A percentile compares a stretch with the other conserved stretches of the same genome.
These are phyloP conservation scores for Drosophila fuyamai DNA, from an alignment of 1,140 invertebrate species.

Conservation along the genomic window DNA sequence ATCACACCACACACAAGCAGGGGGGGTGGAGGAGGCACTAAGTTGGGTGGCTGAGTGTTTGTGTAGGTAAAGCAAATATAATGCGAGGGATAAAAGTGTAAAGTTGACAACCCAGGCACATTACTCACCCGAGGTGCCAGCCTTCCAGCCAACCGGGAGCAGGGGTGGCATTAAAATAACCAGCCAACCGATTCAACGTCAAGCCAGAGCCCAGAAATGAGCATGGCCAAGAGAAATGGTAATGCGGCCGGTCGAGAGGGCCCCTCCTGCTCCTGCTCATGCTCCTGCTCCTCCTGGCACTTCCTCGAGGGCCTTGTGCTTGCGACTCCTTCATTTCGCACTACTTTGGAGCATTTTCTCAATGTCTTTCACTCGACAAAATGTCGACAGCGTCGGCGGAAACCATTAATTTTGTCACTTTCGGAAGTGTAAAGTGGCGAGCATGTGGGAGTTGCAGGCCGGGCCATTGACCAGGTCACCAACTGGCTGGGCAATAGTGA, in stretches of 20 bases:
- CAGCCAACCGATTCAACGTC: conserved; percentile 81
- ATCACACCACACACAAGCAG: conserved; percentile 57
- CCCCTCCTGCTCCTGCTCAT: background rate
- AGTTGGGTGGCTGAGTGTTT: conserved; percentile 32
- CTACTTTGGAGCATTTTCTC: conserved; percentile 64
- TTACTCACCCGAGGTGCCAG: conserved; percentile 80
- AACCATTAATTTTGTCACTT: conserved; percentile 84
- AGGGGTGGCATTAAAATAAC: conserved; percentile 74
- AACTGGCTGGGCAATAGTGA: conserved; percentile 54
- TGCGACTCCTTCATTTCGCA: conserved; percentile 40
- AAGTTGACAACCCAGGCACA: conserved; percentile 82
- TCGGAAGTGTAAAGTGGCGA: conserved; percentile 58
- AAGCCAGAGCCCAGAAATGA: conserved; percentile 62
- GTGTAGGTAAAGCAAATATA: conserved; percentile 81
- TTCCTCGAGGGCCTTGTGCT: conserved; percentile 23
- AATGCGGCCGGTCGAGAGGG: conserved; percentile 63
- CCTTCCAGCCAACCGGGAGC: conserved; percentile 12
- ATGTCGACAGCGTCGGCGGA: conserved; percentile 71
- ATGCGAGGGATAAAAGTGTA: conserved; percentile 82
- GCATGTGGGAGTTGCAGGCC: conserved; percentile 17
- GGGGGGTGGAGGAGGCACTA: background rate
- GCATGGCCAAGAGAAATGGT: conserved; percentile 80
- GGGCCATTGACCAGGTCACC: conserved; percentile 45
- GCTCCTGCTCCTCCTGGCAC: background rate
- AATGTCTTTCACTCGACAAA: conserved; percentile 69